Conservation (phyloP, 2,113 vertebrate genomes). For the Channa argus region DNA sequence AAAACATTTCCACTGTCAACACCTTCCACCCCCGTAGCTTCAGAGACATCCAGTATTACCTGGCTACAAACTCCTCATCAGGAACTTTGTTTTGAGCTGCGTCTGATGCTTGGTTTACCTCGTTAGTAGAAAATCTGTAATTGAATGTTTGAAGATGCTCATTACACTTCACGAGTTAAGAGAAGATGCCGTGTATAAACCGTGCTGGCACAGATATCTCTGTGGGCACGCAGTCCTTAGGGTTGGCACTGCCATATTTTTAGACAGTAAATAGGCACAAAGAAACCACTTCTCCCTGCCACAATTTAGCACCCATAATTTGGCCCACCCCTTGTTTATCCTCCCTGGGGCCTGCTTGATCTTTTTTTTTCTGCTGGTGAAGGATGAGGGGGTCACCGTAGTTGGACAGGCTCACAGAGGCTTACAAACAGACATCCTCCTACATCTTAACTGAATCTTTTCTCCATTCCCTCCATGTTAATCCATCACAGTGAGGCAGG, state of each 20-base stretch:
- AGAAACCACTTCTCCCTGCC: constrained; percentile 74
- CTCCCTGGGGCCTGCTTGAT: constrained; percentile 48
- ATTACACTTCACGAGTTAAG: constrained; percentile 65
- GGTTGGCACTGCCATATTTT: constrained; percentile 69
- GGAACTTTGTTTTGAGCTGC: constrained; percentile 65
- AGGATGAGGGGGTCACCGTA: constrained; percentile 65
- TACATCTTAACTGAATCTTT: constrained; percentile 33
- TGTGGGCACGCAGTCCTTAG: constrained; percentile 47
- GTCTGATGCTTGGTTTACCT: constrained; percentile 72
- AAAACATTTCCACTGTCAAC: constrained; percentile 70
- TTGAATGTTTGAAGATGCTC: constrained; percentile 65
- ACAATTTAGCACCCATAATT: constrained; percentile 77
- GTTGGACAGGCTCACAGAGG: constrained; percentile 45
- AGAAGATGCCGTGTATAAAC: constrained; percentile 58
- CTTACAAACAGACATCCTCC: constrained; percentile 31
- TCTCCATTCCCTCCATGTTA: constrained; percentile 5
- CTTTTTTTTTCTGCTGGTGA: constrained; percentile 66
- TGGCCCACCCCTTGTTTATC: constrained; percentile 75
- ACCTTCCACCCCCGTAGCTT: constrained; percentile 60
- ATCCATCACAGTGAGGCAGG: constrained; percentile 35
- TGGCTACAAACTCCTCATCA: constrained; percentile 63
- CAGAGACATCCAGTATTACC: constrained; percentile 63
- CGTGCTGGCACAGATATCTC: constrained; percentile 58
- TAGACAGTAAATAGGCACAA: constrained; percentile 68
- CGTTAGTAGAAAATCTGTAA: constrained; percentile 72